phyloP scores from a whole-genome alignment of 2,888 invertebrate species.

The Drosophila falleni region DNA sequence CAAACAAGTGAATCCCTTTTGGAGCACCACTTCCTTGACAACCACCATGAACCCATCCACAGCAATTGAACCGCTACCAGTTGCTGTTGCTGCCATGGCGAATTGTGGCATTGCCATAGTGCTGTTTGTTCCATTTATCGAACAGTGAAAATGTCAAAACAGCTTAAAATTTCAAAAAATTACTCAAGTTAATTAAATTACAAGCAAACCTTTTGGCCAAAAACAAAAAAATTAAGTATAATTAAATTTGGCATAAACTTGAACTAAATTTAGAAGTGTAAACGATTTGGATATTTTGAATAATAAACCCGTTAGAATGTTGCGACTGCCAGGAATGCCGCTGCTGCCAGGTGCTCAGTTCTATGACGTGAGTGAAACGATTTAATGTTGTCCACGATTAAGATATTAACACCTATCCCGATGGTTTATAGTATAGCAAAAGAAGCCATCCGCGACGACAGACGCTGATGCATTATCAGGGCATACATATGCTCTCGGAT shows the following conservation, averaged over 20 bases:
- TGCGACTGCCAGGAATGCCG: constrained; percentile 89
- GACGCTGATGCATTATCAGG: constrained; percentile 88
- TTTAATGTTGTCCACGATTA: not conserved
- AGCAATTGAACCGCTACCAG: constrained; percentile 49
- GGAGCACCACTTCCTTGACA: not conserved
- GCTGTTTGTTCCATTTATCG: constrained; percentile 78
- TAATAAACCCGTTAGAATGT: constrained; percentile 79
- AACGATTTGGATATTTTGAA: not conserved
- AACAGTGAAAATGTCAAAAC: constrained; percentile 63
- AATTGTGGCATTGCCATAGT: constrained; percentile 68
- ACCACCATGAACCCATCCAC: constrained; percentile 28
- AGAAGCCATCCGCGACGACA: constrained; percentile 85
- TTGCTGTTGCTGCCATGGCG: constrained; percentile 69
- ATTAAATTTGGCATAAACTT: constrained; percentile 17
- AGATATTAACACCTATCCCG: not conserved
- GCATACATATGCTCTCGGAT: constrained; percentile 88
- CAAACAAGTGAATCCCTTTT: too few species aligned
- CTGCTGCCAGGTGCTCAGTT: constrained; percentile 91
- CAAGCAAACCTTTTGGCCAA: constrained; percentile 9
- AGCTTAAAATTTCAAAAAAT: constrained; percentile 20
- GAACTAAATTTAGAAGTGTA: constrained; percentile 14
- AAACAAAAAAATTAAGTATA: not conserved
- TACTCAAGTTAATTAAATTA: constrained; percentile 31
- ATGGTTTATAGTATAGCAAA: constrained; percentile 84
- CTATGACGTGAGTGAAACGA: constrained; percentile 87